Evolutionary conservation across 2,113 vertebrate genomes (phyloP), one percentile per base, ranked within the genome.

Genomic region (Cyanoderma ruficeps): DNA sequence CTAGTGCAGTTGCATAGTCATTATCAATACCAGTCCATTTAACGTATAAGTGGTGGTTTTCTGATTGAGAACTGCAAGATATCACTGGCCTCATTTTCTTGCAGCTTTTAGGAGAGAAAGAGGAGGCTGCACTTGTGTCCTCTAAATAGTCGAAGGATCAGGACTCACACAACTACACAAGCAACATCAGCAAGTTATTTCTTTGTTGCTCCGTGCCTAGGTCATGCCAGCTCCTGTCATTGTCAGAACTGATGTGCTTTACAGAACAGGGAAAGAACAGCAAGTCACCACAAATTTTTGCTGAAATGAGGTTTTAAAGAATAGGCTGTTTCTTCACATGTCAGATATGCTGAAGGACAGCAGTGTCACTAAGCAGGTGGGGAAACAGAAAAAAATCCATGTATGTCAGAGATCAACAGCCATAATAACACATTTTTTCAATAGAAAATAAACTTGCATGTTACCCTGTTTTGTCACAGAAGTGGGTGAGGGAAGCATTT

Each of bases 181-280:
- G 65, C 49, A 70, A 37, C 25, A 85, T 91, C 79, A 90, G 57
- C 71, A 91, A 74, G 41, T 72, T 92, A 46, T 72, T 96, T 93
- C 86, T 74, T 87, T 89, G 80, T 55, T 84, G 39, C 60, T 77
- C 42, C 13, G 46, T 82, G 42, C 33, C 16, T 87, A 49, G 59
- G 56, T 96, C 75, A 41, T 52, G 63, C 41, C 59, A 82, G 37
- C 83, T 89, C 13, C 68, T 68, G 90, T 94, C 39, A 0, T 46
- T n/a, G 13, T 77, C 67, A 53, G 50, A 91, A 87, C 23, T 87
- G 41, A 57, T 91, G 41, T 31, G 49, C 91, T 95, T 82, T 82
- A 64, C 23, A 41, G 77, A 94, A 85, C 4, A 3, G 21, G 23
- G 50, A 92, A 79, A 90, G 65, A 96, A 74, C 68, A 80, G 33